A percentile compares a stretch with the other conserved stretches of the same genome.
Evolutionary conservation across 2,797 vertebrate species (phyloP).

Genomic region (Catamblyrhynchus diadema): DNA sequence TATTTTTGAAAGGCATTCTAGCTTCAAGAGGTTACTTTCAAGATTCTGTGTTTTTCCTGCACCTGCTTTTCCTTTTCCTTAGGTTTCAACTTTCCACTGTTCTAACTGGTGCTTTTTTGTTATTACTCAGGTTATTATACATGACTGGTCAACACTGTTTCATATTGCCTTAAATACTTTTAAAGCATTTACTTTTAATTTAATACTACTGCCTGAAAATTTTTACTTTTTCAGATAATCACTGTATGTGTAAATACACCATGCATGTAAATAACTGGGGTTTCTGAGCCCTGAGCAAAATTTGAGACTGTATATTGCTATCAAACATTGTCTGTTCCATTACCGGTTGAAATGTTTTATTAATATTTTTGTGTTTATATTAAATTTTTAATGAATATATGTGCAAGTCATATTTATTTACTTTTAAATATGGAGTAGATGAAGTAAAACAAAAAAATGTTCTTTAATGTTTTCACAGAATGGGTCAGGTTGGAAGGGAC

Average conservation of each 20-base stretch:
- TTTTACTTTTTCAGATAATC: neutral
- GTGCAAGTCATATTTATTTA: neutral
- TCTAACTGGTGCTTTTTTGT: neutral
- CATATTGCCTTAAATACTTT: neutral
- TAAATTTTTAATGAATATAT: neutral
- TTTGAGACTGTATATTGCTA: neutral
- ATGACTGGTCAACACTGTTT: neutral
- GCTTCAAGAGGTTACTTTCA: neutral
- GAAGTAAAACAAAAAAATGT: neutral
- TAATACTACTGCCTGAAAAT: too few species aligned
- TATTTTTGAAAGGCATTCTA: neutral
- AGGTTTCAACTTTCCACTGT: neutral
- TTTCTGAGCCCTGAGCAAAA: neutral
- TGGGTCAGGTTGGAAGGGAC: neutral
- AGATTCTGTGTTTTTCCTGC: neutral
- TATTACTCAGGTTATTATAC: neutral
- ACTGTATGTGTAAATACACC: neutral
- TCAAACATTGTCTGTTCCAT: neutral
- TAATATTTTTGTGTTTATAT: neutral
- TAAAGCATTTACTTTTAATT: too few species aligned
- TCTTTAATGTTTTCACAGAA: neutral
- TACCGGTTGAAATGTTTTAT: neutral
- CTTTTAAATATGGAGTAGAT: neutral
- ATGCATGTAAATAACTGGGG: neutral
- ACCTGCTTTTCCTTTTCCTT: neutral